phyloP scores from a whole-genome alignment of 2,888 invertebrate species.

The Vanessa cardui region DNA sequence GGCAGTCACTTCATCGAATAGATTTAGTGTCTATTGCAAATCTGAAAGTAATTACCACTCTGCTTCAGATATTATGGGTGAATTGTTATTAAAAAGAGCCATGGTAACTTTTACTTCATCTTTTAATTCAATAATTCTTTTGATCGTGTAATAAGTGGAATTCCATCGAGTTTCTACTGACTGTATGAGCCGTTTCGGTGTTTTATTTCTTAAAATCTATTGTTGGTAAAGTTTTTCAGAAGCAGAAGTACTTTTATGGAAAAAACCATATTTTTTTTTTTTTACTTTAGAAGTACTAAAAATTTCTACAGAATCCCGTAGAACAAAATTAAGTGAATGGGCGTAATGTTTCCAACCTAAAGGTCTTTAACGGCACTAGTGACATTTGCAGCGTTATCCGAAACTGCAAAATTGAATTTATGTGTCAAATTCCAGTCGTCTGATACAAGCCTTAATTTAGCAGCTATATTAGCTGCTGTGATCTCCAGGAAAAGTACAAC shows the following conservation, averaged over 20 bases:
- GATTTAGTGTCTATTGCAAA: background rate
- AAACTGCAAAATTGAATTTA: slow-evolving; percentile 20
- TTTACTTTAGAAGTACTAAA: slow-evolving; percentile 29
- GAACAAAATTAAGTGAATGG: slow-evolving; percentile 39
- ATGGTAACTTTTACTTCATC: slow-evolving; percentile 19
- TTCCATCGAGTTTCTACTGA: slow-evolving; percentile 42
- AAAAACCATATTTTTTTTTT: slow-evolving; percentile 38
- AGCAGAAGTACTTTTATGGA: slow-evolving; percentile 40
- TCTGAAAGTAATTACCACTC: background rate
- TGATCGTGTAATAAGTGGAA: slow-evolving; percentile 41
- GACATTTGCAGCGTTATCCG: slow-evolving; percentile 41
- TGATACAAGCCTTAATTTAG: slow-evolving; percentile 11
- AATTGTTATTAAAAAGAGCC: background rate
- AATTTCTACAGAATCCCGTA: slow-evolving; percentile 23
- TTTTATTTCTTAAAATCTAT: slow-evolving; percentile 28
- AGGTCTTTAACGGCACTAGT: slow-evolving; percentile 14
- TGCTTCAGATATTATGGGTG: too few species aligned
- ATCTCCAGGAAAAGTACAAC: slow-evolving; percentile 10
- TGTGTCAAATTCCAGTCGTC: slow-evolving; percentile 19
- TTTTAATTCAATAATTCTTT: slow-evolving; percentile 37
- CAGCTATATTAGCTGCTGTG: slow-evolving; percentile 11
- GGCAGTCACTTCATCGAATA: background rate
- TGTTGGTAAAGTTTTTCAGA: slow-evolving; percentile 37
- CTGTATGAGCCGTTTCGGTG: slow-evolving; percentile 39
- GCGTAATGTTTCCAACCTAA: slow-evolving; percentile 42